Conservation (phyloP, 92 coral and sea anemone species). For the Zoanthus solanderi region DNA sequence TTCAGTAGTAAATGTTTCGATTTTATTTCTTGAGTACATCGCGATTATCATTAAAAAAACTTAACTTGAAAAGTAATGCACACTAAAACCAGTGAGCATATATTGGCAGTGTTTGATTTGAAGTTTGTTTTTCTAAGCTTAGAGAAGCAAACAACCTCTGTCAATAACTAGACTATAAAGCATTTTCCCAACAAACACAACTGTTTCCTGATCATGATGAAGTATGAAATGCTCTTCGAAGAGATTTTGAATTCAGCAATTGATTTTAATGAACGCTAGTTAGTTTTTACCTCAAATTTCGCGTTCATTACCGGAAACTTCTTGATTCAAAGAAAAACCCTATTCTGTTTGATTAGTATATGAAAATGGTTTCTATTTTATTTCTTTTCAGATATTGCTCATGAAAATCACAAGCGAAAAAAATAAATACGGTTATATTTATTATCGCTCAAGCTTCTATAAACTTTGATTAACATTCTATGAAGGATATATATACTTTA, state of each 20-base stretch:
- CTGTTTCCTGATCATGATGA: neutral
- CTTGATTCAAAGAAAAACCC: neutral
- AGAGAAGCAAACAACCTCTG: conserved; percentile 7
- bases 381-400: too few species aligned
- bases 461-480: too few species aligned
- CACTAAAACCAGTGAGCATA: too few species aligned
- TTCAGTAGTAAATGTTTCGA: too few species aligned
- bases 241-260: neutral
- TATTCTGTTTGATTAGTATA: too few species aligned
- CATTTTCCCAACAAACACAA: neutral
- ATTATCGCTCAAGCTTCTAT: too few species aligned
- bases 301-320: neutral
- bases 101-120: neutral
- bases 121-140: conserved; percentile 30
- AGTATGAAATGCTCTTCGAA: neutral
- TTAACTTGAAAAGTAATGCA: neutral
- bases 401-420: too few species aligned
- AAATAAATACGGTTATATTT: too few species aligned
- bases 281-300: neutral
- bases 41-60: neutral
- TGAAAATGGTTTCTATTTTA: too few species aligned
- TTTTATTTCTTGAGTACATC: neutral
- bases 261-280: neutral
- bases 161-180: neutral
- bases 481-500: too few species aligned